Conservation (phyloP, 2,888 invertebrate genomes). For the Gymnosoma rotundatum region DNA sequence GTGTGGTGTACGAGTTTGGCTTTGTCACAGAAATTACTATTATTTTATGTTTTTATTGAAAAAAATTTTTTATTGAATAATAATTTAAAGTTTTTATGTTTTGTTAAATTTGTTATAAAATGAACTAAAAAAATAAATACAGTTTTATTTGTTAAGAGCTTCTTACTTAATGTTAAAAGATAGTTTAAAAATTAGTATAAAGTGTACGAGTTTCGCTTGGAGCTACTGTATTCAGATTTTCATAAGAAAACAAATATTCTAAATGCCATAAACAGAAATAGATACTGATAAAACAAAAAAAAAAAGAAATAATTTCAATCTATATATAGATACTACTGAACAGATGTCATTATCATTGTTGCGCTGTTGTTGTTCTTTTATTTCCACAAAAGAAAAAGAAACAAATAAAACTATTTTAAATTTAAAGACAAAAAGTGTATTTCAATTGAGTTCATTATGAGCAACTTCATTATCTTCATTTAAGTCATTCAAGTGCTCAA, state of each 20-base stretch:
- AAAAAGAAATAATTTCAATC: constrained; percentile 33
- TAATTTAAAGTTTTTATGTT: too few relatives aligned
- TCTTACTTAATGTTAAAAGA: too few relatives aligned
- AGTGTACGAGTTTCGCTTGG: too few relatives aligned
- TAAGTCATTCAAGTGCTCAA: constrained; percentile 31
- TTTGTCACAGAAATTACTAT: too few relatives aligned
- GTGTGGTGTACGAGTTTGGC: too few relatives aligned
- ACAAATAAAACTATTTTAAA: constrained; percentile 28
- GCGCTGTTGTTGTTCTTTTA: constrained; percentile 1
- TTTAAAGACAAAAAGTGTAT: constrained; percentile 12
- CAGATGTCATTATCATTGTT: constrained; percentile 68
- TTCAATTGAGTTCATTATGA: constrained; percentile 35
- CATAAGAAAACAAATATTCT: background rate
- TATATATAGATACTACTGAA: constrained; percentile 51
- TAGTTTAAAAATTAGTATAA: too few relatives aligned
- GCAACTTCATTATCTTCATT: constrained; percentile 37
- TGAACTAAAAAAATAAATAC: too few relatives aligned
- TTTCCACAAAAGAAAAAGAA: constrained; percentile 22
- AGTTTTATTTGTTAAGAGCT: too few relatives aligned
- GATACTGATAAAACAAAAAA: background rate
- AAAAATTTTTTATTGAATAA: too few relatives aligned
- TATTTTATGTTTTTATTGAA: too few relatives aligned
- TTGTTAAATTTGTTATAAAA: too few relatives aligned
- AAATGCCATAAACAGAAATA: background rate
- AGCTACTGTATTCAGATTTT: too few relatives aligned